These are phyloP conservation scores for Chloropsis cyanopogon DNA, from an alignment of 2,113 vertebrate genomes.

Conservation along the genomic window DNA sequence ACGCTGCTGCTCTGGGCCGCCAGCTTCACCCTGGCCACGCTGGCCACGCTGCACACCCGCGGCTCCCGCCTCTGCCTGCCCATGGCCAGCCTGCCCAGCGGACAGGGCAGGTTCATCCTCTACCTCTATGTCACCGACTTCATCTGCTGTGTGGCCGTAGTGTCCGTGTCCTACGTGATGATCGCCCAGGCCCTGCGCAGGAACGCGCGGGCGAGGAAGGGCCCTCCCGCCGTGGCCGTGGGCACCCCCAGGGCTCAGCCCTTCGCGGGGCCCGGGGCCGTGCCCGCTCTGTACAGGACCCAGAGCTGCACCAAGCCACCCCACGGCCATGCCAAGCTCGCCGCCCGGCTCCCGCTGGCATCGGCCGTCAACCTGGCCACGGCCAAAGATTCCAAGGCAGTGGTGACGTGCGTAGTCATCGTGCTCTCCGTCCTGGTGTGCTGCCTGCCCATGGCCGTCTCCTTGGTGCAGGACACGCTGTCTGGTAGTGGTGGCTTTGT, in stretches of 20 bases:
- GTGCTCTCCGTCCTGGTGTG: conserved; percentile 90
- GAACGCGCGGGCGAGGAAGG: conserved; percentile 84
- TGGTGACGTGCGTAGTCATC: conserved; percentile 89
- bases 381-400: conserved; percentile 88
- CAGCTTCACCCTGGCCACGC: conserved; percentile 89
- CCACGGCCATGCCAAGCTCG: not conserved
- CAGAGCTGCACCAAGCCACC: conserved; percentile 76
- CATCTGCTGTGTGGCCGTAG: conserved; percentile 87
- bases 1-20: conserved; percentile 88
- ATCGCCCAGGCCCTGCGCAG: conserved; percentile 88
- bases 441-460: conserved; percentile 90
- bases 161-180: conserved; percentile 89
- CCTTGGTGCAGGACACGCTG: conserved; percentile 84
- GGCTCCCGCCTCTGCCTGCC: conserved; percentile 88
- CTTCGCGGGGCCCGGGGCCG: conserved; percentile 71
- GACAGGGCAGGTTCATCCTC: conserved; percentile 79
- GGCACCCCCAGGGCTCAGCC: conserved; percentile 78
- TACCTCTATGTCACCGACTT: conserved; percentile 91
- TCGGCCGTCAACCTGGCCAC: conserved; percentile 85
- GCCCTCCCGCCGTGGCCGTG: conserved; percentile 78
- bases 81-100: conserved; percentile 80
- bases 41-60: conserved; percentile 83
- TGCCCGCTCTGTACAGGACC: conserved; percentile 86
- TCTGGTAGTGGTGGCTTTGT: conserved; percentile 79
- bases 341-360: conserved; percentile 76